Base-by-base conservation (phyloP, 2,113 vertebrate genomes). In the Cheilinus undulatus region DNA sequence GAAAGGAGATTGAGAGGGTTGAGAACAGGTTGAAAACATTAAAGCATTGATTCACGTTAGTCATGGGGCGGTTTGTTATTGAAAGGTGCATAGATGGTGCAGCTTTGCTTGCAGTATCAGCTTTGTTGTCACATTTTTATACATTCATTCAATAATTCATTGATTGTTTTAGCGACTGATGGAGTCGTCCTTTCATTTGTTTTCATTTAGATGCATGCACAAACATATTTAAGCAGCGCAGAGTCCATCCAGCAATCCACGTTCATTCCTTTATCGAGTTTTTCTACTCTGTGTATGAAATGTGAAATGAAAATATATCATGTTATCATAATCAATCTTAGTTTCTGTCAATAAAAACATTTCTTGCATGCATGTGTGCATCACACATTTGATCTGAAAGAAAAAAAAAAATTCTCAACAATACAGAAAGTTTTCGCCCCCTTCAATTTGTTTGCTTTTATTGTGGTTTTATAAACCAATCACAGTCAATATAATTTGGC, bases 91-190 rank as follows among this genome's bases (percentile, higher is more conserved):
- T 12, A 15, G 32, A 58, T 46, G 2, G 20, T 22, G 7, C n/a
- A 32, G 68, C 52, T 51, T 57, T 28, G 32, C 61, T 72, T 80
- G 57, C 28, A 59, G 19, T 36, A 57, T 73, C 32, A 40, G 46
- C 30, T 69, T 17, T 3, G 48, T 48, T 45, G 20, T 24, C 32
- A 14, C 30, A 62, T 76, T 69, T 74, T 53, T 30, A 61, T 74
- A 28, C 23, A 28, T 27, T 58, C 26, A 71, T 43, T 67, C 38
- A 50, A 67, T 51, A 36, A 34, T 65, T 19, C 20, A 50, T 62
- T 40, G 23, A 68, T 77, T 68, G 32, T 53, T 62, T 70, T 12
- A n/a, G 48, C 48, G 56, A 43, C 38, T 42, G 24, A 70, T 66
- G 51, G 30, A 46, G 15, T 69, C 11, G 8, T 53, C 45, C 50